These are phyloP conservation scores for Epinephelus lanceolatus DNA, from an alignment of 2,113 vertebrate genomes.

Conservation along the genomic window DNA sequence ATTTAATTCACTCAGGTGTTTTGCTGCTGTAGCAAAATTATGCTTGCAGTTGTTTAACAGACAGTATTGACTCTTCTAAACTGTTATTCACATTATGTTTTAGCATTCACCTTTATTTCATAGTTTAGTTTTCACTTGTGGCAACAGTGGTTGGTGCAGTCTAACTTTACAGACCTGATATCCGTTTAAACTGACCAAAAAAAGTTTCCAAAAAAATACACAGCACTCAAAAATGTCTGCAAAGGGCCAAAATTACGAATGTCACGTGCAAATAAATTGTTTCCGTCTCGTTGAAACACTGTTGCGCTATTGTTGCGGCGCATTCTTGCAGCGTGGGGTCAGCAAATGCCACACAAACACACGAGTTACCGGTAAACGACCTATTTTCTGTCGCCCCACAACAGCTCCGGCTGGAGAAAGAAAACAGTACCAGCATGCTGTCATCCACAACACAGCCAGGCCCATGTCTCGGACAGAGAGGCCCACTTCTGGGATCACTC, in stretches of 20 bases:
- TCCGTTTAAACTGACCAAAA: not conserved
- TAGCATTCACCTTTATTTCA: not conserved
- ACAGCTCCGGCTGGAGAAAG: constrained; percentile 10
- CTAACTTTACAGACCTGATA: not conserved
- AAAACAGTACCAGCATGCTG: constrained; percentile 61
- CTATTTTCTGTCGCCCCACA: not conserved
- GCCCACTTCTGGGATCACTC: constrained; percentile 54
- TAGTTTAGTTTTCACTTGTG: not conserved
- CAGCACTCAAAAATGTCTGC: not conserved
- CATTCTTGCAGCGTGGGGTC: constrained; percentile 15
- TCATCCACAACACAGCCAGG: constrained; percentile 62
- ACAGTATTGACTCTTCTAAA: not conserved
- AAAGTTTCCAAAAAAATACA: not conserved
- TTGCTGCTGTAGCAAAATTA: not conserved
- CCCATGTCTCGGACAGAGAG: constrained; percentile 49
- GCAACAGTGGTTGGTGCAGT: not conserved
- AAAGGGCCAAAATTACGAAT: not conserved
- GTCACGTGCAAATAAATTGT: not conserved
- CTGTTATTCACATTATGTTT: not conserved
- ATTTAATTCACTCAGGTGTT: not conserved
- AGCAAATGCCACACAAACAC: constrained; percentile 19
- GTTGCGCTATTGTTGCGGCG: not conserved
- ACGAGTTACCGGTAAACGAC: constrained; percentile 44
- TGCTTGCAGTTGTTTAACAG: not conserved
- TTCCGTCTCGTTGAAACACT: not conserved